Evolutionary conservation across 2,797 vertebrate species (phyloP).

Genomic region (Hippocampus kuda): DNA sequence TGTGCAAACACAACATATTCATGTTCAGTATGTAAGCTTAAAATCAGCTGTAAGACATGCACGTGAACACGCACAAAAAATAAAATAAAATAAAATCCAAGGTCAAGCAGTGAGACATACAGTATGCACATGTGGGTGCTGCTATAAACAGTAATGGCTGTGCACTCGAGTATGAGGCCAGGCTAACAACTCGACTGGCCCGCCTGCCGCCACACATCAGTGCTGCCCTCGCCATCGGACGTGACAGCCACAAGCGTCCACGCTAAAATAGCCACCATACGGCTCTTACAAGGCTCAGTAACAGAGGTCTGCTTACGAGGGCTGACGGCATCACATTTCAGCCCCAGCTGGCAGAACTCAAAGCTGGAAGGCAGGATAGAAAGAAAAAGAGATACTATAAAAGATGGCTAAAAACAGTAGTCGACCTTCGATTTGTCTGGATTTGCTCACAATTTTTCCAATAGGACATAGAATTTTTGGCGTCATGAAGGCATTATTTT

Average conservation of each 20-base stretch:
- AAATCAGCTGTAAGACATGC: neutral
- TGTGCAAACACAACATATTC: neutral
- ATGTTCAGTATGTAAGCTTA: neutral
- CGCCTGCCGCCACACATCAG: slow-evolving; percentile 52
- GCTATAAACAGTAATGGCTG: slow-evolving; percentile 13
- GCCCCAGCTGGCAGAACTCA: neutral
- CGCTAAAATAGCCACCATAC: slow-evolving; percentile 62
- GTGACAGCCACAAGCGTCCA: slow-evolving; percentile 61
- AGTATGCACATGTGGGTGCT: neutral
- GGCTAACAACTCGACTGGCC: slow-evolving; percentile 8
- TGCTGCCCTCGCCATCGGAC: slow-evolving; percentile 45
- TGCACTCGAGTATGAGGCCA: slow-evolving; percentile 7
- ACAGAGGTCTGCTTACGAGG: slow-evolving; percentile 52
- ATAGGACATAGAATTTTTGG: neutral
- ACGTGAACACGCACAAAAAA: neutral
- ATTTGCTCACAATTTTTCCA: neutral
- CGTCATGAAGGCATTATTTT: neutral
- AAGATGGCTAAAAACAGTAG: neutral
- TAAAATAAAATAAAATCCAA: neutral
- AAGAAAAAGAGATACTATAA: neutral
- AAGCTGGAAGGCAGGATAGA: neutral
- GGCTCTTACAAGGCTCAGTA: slow-evolving; percentile 46
- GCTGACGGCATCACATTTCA: slow-evolving; percentile 55
- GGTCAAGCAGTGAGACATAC: neutral
- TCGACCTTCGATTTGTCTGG: neutral